Evolutionary conservation across 2,797 vertebrate genomes (phyloP).

Genomic region (Pterois miles): DNA sequence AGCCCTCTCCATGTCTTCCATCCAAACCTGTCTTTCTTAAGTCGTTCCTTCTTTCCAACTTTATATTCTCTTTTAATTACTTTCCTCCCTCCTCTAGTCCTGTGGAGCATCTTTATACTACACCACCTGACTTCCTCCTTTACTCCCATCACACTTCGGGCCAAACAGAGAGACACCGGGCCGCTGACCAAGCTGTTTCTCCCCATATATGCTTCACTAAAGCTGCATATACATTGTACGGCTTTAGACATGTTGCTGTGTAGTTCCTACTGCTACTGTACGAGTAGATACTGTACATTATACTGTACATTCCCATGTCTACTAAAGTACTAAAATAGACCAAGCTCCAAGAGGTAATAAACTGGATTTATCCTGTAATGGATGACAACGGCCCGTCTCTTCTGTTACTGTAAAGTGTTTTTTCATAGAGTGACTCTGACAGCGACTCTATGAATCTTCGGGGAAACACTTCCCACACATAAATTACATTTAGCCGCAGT

Average conservation of each 20-base stretch:
- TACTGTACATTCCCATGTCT: not conserved
- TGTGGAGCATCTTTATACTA: too few relatives aligned
- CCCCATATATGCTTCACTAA: too few relatives aligned
- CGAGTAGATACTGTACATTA: too few relatives aligned
- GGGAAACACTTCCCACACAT: slow-evolving; percentile 49
- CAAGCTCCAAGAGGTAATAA: not conserved
- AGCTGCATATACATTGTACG: too few relatives aligned
- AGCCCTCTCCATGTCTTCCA: slow-evolving; percentile 1
- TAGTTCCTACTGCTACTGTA: too few relatives aligned
- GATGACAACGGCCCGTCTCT: not conserved
- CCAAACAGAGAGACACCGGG: not conserved
- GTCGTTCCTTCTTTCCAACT: slow-evolving; percentile 19
- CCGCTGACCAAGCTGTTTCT: too few relatives aligned
- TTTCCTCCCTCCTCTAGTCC: not conserved
- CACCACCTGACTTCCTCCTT: not conserved
- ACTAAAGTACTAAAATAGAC: not conserved
- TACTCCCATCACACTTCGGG: not conserved
- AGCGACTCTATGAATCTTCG: slow-evolving; percentile 27
- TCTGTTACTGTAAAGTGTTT: slow-evolving; percentile 1
- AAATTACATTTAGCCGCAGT: slow-evolving; percentile 46
- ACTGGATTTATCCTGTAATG: slow-evolving; percentile 4
- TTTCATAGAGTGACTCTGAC: slow-evolving; percentile 7
- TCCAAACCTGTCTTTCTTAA: slow-evolving; percentile 26
- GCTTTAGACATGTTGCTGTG: too few relatives aligned
- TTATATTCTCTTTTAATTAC: not conserved